These are phyloP conservation scores for Pristionchus fissidentatus DNA, from an alignment of 2,888 invertebrate genomes.

Conservation along the genomic window DNA sequence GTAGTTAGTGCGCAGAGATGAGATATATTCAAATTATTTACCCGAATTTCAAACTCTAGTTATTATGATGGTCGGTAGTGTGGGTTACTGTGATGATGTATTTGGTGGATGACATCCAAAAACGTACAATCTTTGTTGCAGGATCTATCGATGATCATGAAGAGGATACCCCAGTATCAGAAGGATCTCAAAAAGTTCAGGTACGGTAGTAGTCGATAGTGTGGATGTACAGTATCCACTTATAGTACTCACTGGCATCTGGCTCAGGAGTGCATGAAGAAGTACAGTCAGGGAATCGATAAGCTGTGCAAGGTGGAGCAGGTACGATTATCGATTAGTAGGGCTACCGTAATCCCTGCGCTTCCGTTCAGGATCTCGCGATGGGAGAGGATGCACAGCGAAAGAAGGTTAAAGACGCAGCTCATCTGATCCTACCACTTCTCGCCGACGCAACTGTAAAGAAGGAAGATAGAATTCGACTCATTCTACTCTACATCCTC, in stretches of 20 bases:
- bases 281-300: slow-evolving; percentile 91
- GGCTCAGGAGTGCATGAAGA: slow-evolving; percentile 99
- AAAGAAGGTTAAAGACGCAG: slow-evolving; percentile 98
- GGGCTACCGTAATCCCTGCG: background rate
- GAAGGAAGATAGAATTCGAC: slow-evolving; percentile 89
- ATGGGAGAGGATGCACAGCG: slow-evolving; percentile 99
- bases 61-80: too few species aligned
- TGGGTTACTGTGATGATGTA: too few species aligned
- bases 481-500: slow-evolving; percentile 96
- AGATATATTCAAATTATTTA: too few species aligned
- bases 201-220: background rate
- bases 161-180: slow-evolving; percentile 99
- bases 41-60: too few species aligned
- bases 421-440: slow-evolving; percentile 98
- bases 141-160: slow-evolving; percentile 96
- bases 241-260: slow-evolving; percentile 97
- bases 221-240: background rate
- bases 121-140: slow-evolving; percentile 12
- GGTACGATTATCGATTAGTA: too few species aligned
- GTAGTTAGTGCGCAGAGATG: too few species aligned
- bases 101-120: too few species aligned
- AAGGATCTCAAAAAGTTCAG: slow-evolving; percentile 79
- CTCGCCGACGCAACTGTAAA: slow-evolving; percentile 90
- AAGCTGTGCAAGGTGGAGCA: slow-evolving; percentile 95
- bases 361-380: slow-evolving; percentile 87